Conservation (phyloP, 2,797 vertebrate genomes). For the Poeciliopsis gracilis region DNA sequence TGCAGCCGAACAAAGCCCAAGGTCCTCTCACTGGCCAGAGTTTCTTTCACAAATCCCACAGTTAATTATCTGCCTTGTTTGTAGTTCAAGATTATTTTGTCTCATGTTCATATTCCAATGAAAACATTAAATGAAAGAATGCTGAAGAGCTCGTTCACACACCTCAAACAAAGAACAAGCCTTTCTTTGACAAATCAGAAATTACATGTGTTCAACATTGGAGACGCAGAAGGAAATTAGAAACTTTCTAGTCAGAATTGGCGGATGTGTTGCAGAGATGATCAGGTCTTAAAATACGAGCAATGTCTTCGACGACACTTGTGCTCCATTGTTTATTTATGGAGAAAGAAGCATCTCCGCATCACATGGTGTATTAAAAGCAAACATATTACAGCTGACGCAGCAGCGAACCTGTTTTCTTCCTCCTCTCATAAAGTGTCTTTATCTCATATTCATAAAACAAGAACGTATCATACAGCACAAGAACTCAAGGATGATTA, state of each 20-base stretch:
- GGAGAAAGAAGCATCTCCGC: background rate
- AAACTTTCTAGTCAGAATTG: background rate
- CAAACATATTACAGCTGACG: background rate
- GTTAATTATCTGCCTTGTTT: background rate
- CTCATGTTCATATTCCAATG: background rate
- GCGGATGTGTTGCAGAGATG: background rate
- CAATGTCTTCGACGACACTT: background rate
- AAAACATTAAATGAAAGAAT: background rate
- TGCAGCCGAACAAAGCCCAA: background rate
- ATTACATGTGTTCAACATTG: background rate
- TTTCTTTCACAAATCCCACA: background rate
- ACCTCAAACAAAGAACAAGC: background rate
- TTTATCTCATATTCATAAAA: slow-evolving; percentile 18
- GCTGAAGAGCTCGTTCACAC: background rate
- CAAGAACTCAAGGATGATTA: background rate
- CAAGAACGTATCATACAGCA: background rate
- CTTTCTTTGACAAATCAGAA: background rate
- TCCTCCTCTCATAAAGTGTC: slow-evolving; percentile 12
- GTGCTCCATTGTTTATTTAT: background rate
- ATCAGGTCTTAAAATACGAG: background rate
- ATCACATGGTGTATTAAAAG: background rate
- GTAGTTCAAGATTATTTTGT: background rate
- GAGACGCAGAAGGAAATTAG: background rate
- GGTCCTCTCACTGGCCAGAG: background rate
- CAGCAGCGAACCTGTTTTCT: background rate